Evolutionary conservation across 2,113 vertebrate genomes (phyloP).

Genomic region (Numenius arquata): DNA sequence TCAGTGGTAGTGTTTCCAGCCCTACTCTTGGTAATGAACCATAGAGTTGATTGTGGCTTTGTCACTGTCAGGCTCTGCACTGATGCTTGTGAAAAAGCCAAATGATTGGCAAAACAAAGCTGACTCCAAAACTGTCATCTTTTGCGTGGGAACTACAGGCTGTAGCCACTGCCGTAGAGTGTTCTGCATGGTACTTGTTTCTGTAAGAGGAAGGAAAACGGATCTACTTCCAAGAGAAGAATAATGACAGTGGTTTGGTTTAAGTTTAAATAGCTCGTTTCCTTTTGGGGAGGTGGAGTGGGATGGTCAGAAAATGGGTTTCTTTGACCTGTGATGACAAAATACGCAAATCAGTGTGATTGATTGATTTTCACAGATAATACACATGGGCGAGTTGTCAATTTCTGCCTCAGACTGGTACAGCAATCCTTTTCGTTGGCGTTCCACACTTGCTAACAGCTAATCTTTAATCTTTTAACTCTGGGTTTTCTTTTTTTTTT

Average conservation of each 20-base stretch:
- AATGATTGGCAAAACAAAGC: rapidly evolving
- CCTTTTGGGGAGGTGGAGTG: neutral
- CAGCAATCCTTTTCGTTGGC: slow-evolving; percentile 5
- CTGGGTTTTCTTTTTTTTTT: neutral
- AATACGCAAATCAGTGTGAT: slow-evolving; percentile 27
- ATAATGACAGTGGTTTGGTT: neutral
- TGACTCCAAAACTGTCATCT: neutral
- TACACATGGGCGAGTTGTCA: slow-evolving; percentile 76
- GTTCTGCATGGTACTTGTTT: neutral
- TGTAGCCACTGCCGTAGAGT: neutral
- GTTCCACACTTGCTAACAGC: slow-evolving; percentile 61
- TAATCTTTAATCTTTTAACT: slow-evolving; percentile 55
- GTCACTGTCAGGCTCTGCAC: neutral
- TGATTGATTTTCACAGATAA: slow-evolving; percentile 66
- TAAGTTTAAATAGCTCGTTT: neutral
- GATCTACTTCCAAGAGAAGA: too few species aligned
- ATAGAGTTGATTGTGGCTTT: rapidly evolving
- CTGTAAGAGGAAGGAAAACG: neutral
- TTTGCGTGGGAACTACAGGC: neutral
- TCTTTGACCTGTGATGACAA: neutral
- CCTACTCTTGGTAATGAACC: too few species aligned
- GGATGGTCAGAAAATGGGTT: neutral
- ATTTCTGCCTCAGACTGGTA: slow-evolving; percentile 74
- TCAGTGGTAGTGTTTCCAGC: neutral
- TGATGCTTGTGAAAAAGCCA: neutral